phyloP scores from a whole-genome alignment of 1,140 invertebrate genomes.

The Pomacea maculata region DNA sequence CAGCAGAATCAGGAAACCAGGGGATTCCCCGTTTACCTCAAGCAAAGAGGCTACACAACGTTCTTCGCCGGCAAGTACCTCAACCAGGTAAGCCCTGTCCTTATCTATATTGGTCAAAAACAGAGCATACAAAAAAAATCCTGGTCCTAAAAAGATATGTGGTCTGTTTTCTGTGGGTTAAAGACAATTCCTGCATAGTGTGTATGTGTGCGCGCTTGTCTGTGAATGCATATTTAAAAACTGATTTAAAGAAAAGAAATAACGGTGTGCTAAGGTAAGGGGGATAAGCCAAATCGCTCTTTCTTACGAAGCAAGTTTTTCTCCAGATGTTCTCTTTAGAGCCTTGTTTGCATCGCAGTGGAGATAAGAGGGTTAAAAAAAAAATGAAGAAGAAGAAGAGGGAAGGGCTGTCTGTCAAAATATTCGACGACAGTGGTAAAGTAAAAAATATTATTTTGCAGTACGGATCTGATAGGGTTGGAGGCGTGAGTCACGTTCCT shows the following conservation, averaged over 20 bases:
- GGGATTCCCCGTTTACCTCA: conserved; percentile 77
- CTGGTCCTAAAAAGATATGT: no score
- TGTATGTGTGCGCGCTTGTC: background rate
- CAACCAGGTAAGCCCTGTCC: conserved; percentile 39
- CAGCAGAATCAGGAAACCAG: conserved; percentile 72
- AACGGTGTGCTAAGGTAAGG: no score
- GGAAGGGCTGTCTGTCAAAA: background rate
- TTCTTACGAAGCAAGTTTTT: background rate
- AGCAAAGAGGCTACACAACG: conserved; percentile 65
- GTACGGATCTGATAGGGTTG: conserved; percentile 42
- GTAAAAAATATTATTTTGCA: conserved; percentile 21
- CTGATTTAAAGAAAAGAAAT: background rate
- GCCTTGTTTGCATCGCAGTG: background rate
- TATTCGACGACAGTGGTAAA: background rate
- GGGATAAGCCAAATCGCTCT: no score
- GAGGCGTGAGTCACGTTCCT: conserved; percentile 75
- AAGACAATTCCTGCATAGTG: background rate
- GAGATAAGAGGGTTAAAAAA: background rate
- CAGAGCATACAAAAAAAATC: background rate
- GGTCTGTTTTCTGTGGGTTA: no score
- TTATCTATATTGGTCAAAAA: background rate
- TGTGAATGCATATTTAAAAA: background rate
- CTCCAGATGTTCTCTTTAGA: background rate
- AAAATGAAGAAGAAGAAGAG: no score
- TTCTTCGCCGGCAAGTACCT: conserved; percentile 59